These are phyloP conservation scores for Catharus ustulatus DNA, from an alignment of 2,797 vertebrate species.

Conservation along the genomic window DNA sequence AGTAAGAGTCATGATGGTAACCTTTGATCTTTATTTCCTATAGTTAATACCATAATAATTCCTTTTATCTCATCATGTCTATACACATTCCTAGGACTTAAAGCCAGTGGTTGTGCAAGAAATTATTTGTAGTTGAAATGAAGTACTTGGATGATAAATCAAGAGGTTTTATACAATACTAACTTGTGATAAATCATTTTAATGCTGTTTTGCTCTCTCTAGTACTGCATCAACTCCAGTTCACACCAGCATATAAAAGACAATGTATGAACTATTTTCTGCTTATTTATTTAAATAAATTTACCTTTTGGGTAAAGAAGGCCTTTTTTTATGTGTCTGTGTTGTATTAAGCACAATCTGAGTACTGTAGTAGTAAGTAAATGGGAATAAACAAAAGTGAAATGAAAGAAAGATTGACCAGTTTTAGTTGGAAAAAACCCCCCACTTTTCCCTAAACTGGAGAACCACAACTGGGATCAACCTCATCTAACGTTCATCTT, in stretches of 20 bases:
- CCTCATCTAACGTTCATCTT: neutral
- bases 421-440: accelerated
- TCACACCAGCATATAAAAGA: neutral
- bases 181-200: constrained; percentile 47
- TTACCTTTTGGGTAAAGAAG: neutral
- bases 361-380: neutral
- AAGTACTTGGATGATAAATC: constrained; percentile 46
- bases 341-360: neutral
- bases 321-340: neutral
- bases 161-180: constrained; percentile 35
- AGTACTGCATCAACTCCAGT: neutral
- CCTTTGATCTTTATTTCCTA: constrained; percentile 69
- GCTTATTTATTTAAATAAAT: neutral
- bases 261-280: neutral
- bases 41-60: constrained; percentile 62
- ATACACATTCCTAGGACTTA: constrained; percentile 39
- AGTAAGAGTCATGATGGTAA: constrained; percentile 48
- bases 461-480: neutral
- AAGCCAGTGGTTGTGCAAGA: constrained; percentile 52
- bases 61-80: constrained; percentile 50
- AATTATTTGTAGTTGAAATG: constrained; percentile 54
- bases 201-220: constrained; percentile 11
- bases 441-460: neutral
- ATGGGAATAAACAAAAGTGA: neutral
- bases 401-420: neutral